Evolutionary conservation across 2,888 invertebrate species (phyloP).

Genomic region (Meloe dianella): DNA sequence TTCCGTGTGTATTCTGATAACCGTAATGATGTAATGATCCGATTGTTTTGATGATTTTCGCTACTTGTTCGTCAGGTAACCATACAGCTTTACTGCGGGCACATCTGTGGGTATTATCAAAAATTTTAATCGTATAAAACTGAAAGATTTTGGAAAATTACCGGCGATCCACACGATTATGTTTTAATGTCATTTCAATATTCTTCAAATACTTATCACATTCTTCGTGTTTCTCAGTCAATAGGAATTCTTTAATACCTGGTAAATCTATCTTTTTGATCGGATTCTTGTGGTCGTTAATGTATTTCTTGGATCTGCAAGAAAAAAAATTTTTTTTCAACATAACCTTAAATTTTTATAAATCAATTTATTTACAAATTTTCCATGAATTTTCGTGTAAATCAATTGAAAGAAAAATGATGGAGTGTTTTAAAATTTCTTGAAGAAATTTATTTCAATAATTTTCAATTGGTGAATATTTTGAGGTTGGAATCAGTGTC

Average conservation of each 20-base stretch:
- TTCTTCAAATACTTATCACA: slow-evolving; percentile 38
- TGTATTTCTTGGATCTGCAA: slow-evolving; percentile 47
- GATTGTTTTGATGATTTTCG: slow-evolving; percentile 45
- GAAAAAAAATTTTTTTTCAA: slow-evolving; percentile 7
- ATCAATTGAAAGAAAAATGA: not conserved
- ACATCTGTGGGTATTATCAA: slow-evolving; percentile 39
- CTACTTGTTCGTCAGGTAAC: slow-evolving; percentile 42
- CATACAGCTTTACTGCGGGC: slow-evolving; percentile 49
- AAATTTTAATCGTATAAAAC: not conserved
- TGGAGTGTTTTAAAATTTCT: too few relatives aligned
- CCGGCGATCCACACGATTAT: slow-evolving; percentile 51
- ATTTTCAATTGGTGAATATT: too few relatives aligned
- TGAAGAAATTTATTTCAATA: too few relatives aligned
- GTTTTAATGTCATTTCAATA: slow-evolving; percentile 38
- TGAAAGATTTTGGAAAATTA: slow-evolving; percentile 25
- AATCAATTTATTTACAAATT: slow-evolving; percentile 15
- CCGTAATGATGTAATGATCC: slow-evolving; percentile 49
- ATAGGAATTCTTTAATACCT: slow-evolving; percentile 45
- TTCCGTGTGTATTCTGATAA: slow-evolving; percentile 49
- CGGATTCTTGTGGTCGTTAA: slow-evolving; percentile 50
- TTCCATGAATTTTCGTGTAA: slow-evolving; percentile 17
- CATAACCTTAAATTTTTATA: not conserved
- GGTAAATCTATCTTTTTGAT: slow-evolving; percentile 44
- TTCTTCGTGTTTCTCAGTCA: slow-evolving; percentile 31
- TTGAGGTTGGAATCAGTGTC: not conserved